Evolutionary conservation across 2,888 invertebrate species (phyloP), one percentile per base, ranked within the genome.

Genomic region (Trichopoda pennipes): DNA sequence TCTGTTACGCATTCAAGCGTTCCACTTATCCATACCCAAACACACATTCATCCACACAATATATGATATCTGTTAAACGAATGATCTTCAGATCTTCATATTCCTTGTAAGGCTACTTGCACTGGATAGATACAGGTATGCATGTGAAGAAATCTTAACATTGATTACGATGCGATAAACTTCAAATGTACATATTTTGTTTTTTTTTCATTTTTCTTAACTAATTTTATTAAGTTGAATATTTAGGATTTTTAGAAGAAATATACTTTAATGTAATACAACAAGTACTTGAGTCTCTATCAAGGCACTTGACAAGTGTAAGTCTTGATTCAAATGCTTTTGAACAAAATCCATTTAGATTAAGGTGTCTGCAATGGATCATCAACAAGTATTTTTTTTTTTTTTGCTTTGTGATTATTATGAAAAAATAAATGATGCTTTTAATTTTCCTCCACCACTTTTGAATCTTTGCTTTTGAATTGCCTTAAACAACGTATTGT

Each of bases 1-100:
- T 80, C 80, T 80, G 80, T 72, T 80, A 80, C 70, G 76, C 80
- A 76, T 76, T 80, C 72, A 76, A 72, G 76, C 76, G 51, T 76
- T 70, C 12, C 47, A 47, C 73, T 79, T 61, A 49, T 56, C 51
- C 42, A 70, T 12, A 28, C 44, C 38, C 16, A 9, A 19, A 63
- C n/a, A 60, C 35, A 72, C 23, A 51, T 12, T 12, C 55, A 73
- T 58, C 58, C 42, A 42, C 32, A 51, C 66, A 42, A 38, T 58
- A 58, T 12, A 56, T 55, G 32, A 53, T 47, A 35, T 51, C 42
- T 49, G 12, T 53, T n/a, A 51, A 42, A 58, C 28, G 38, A 23
- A 75, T 19, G 35, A 42, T 58, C 74, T n/a, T 56, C 47, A 64
- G 35, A 42, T 58, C 74, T n/a, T 56, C 47, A 64, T 55, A 38